Evolutionary conservation across 2,113 vertebrate genomes (phyloP).

Genomic region (Crotalus tigris): DNA sequence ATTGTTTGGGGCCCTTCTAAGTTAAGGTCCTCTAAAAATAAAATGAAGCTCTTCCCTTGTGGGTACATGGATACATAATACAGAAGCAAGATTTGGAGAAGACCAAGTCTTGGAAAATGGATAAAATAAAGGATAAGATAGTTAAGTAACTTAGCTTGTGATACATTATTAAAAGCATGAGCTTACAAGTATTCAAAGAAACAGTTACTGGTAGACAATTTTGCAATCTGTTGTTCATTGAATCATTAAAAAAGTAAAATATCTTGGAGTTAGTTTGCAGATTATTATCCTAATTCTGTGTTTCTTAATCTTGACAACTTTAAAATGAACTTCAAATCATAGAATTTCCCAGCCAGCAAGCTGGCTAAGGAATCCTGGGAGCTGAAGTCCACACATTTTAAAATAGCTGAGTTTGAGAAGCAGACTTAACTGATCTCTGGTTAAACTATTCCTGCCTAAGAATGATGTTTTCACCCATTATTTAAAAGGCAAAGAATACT

Average conservation of each 20-base stretch:
- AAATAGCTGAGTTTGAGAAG: too few species aligned
- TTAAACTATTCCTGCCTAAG: too few species aligned
- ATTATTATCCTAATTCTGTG: too few species aligned
- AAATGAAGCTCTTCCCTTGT: too few species aligned
- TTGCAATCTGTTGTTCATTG: neutral
- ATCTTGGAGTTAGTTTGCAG: neutral
- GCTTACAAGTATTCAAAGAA: too few species aligned
- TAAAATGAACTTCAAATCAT: neutral
- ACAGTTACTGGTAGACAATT: neutral
- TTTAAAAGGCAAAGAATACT: too few species aligned
- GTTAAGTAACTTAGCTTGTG: neutral
- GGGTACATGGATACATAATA: too few species aligned
- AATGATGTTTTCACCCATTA: too few species aligned
- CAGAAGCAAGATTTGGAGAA: neutral
- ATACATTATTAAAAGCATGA: neutral
- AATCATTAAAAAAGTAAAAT: neutral
- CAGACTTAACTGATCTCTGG: too few species aligned
- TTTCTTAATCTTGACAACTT: neutral
- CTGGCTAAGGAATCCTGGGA: neutral
- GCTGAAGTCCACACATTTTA: neutral
- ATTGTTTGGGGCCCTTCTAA: neutral
- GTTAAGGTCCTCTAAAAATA: too few species aligned
- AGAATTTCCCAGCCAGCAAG: neutral
- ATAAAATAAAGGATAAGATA: neutral
- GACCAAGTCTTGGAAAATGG: neutral